Conservation (phyloP, 2,113 vertebrate genomes). For the Sardina pilchardus region DNA sequence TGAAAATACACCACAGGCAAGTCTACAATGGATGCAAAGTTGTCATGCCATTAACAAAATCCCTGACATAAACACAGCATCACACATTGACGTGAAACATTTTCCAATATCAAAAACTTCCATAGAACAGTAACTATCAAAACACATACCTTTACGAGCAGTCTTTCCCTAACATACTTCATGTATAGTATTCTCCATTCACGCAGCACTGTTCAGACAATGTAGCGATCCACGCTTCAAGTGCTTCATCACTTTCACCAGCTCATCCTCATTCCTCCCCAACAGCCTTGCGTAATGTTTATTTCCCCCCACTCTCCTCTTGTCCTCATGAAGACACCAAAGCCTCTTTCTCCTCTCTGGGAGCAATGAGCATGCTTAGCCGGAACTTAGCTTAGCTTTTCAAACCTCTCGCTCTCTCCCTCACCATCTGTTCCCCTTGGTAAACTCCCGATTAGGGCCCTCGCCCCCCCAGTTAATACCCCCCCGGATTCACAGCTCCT, state of each 20-base stretch:
- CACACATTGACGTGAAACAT: background rate
- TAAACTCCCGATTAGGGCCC: constrained; percentile 40
- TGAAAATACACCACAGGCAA: no score
- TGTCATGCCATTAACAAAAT: background rate
- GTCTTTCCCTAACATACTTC: background rate
- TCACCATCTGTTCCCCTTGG: constrained; percentile 42
- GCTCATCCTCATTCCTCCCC: background rate
- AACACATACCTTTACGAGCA: background rate
- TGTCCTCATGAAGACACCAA: background rate
- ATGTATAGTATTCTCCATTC: background rate
- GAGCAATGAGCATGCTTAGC: background rate
- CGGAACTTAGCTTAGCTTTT: background rate
- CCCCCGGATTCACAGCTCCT: constrained; percentile 25
- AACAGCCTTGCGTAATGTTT: background rate
- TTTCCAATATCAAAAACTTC: background rate
- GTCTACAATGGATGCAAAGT: no score
- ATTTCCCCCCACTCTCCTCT: background rate
- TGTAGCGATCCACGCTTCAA: background rate
- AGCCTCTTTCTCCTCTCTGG: background rate
- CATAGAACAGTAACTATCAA: background rate
- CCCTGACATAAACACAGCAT: background rate
- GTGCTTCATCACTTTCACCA: background rate
- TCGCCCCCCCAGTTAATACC: constrained; percentile 33
- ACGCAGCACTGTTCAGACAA: background rate
- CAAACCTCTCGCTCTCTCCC: background rate